A percentile compares a stretch with the other conserved stretches of the same genome.
These are phyloP conservation scores for Genyomyrus donnyi DNA, from an alignment of 2,113 vertebrate species.

Conservation along the genomic window DNA sequence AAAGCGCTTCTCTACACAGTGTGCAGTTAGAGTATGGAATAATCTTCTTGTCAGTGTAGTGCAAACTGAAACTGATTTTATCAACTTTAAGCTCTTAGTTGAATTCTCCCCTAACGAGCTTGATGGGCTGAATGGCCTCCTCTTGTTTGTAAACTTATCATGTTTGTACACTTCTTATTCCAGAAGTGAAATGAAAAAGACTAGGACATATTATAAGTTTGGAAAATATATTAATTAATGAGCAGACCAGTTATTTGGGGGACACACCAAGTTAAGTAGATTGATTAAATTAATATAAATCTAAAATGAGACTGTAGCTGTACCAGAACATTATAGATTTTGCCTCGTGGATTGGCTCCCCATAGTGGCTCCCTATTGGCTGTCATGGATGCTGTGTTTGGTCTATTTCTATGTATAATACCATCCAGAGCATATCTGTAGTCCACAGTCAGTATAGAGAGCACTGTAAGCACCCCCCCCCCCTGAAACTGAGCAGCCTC, in stretches of 20 bases:
- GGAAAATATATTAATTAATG: background rate
- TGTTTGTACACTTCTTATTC: background rate
- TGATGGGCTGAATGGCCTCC: no score
- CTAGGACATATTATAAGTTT: background rate
- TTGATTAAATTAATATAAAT: background rate
- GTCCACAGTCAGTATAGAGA: background rate
- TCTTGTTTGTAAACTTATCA: no score
- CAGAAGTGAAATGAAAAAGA: background rate
- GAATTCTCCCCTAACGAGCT: no score
- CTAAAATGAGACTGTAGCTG: background rate
- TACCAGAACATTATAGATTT: background rate
- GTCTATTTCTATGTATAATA: background rate
- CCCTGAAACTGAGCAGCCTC: background rate
- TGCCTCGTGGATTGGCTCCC: background rate
- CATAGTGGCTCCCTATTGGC: background rate
- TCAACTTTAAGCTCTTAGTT: no score
- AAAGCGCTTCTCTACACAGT: no score
- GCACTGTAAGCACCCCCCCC: background rate
- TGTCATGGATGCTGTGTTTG: background rate
- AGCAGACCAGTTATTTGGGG: background rate
- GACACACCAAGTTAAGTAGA: background rate
- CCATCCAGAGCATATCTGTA: background rate
- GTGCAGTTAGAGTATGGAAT: no score
- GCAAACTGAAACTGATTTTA: no score
- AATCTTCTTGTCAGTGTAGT: no score